Base-by-base conservation (phyloP, 2,888 invertebrate species). In the Drosophila borborema region DNA sequence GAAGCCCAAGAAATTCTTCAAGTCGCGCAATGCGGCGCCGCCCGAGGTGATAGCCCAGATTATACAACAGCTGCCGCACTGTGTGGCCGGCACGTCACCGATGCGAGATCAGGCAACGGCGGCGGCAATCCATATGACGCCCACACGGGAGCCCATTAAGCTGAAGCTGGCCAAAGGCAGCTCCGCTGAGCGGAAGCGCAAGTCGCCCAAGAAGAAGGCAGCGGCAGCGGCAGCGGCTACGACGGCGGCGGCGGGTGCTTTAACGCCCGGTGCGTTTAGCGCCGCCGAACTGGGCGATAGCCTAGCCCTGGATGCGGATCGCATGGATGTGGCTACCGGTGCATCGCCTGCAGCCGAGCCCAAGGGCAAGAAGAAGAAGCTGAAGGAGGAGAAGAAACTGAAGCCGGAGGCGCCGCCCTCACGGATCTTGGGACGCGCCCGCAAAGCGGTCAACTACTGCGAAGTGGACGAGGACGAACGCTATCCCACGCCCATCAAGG, bases 1-100 rank as follows among this genome's bases (percentile, higher is more conserved):
- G 83, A 97, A 97, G 92, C 97, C 97, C 51, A 97, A 97, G 91
- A 98, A 98, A 92, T 98, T 98, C 93, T 98, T 98, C 92, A 98
- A 98, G 92, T 97, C 97, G 91, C 95, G 97, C 60, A 97, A 96
- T 93, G 94, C 92, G 10, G 91, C 95, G 23, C 95, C 95, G 79
- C 94, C 94, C 4, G 94, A 94, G 69, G 91, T 91, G 54, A 87
- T 91, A 64, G 91, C 92, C 51, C 92, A 92, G 87, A 91, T 92
- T 62, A 93, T 92, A 68, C 93, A 92, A 61, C 92, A 91, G 74
- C 63, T 92, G 64, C 92, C 92, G 48, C 90, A 90, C 18, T 91
- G 92, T 46, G 88, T 87, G 10, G 79, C 88, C 23, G 66, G 40
- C 34, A 89, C 88, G 12, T 93, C 93, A 18, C 93, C 93, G 1